These are phyloP conservation scores for Lepidocyrtinus sp. DNA, from an alignment of 2,888 invertebrate species.

Conservation along the genomic window DNA sequence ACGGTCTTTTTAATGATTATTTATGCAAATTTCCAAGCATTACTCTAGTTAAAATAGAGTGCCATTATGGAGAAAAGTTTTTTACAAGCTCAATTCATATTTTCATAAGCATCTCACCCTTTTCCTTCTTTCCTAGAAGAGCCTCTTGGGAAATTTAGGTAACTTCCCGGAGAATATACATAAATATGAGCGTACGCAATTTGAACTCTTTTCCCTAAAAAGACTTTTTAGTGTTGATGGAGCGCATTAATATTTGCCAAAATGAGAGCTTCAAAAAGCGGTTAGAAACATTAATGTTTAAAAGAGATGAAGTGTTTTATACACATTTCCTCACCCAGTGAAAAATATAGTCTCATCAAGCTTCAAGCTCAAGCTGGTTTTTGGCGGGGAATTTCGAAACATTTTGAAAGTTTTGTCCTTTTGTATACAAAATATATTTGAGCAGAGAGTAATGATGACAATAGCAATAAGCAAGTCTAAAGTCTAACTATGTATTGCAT, in stretches of 20 bases:
- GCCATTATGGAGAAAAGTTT: conserved; percentile 17
- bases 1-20: conserved; percentile 1
- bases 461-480: too few species aligned
- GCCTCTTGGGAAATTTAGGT: conserved; percentile 49
- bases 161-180: conserved; percentile 15
- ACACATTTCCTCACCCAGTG: too few species aligned
- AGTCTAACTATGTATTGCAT: too few species aligned
- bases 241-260: conserved; percentile 2
- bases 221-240: not conserved
- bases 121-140: conserved; percentile 6
- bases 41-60: conserved; percentile 17
- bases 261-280: not conserved
- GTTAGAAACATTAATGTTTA: not conserved
- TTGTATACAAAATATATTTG: too few species aligned
- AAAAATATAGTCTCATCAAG: too few species aligned
- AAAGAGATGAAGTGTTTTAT: not conserved
- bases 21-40: conserved; percentile 11
- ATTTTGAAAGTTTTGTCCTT: too few species aligned
- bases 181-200: not conserved
- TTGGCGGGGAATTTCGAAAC: too few species aligned
- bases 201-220: not conserved
- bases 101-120: conserved; percentile 53
- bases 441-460: too few species aligned
- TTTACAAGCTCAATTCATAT: conserved; percentile 40
- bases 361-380: too few species aligned